Evolutionary conservation across 2,797 vertebrate genomes (phyloP), one percentile per base, ranked within the genome.

Genomic region (Miichthys miiuy): DNA sequence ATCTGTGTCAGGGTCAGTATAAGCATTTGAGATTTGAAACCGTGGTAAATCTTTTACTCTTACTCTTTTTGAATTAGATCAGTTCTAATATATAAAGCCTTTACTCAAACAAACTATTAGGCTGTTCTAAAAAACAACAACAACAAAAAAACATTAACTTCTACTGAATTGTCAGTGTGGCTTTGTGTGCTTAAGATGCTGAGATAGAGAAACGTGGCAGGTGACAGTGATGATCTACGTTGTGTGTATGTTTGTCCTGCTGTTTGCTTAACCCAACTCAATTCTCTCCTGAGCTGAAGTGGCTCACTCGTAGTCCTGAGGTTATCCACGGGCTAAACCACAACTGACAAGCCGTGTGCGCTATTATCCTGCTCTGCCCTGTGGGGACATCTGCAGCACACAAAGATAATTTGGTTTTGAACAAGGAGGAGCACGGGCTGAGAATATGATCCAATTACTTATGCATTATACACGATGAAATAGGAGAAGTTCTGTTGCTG

Each of bases 371-470:
- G 48, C 80, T 75, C 80, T 85, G 82, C 78, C 86, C 87, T 56
- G 78, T 82, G 75, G 89, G 85, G 87, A 91, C 81, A 83, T 90
- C 75, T 83, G 84, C 80, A 84, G 85, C 68, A 38, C 81, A 82
- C 81, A 72, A 87, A 73, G 80, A 91, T 92, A 87, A 93, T 91
- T 90, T 86, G 86, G 84, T 93, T 93, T 90, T 70, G 82, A 82
- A 80, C 79, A 50, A 76, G 85, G 83, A 87, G 84, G 77, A 88
- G 89, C 88, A 80, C 61, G 56, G 84, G 61, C 83, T 68, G 83
- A 84, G 88, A 88, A 87, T 83, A 89, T 91, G 87, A 93, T 92
- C 91, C 78, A 88, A 92, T 93, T 93, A 92, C 88, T 91, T 83
- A 79, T 80, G 83, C 88, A 88, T 92, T 91, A 91, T 72, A 84